Percentiles rank a stretch among this genome's conserved stretches.
Evolutionary conservation across 2,113 vertebrate species (phyloP).

Genomic region (Oceanodroma tethys): DNA sequence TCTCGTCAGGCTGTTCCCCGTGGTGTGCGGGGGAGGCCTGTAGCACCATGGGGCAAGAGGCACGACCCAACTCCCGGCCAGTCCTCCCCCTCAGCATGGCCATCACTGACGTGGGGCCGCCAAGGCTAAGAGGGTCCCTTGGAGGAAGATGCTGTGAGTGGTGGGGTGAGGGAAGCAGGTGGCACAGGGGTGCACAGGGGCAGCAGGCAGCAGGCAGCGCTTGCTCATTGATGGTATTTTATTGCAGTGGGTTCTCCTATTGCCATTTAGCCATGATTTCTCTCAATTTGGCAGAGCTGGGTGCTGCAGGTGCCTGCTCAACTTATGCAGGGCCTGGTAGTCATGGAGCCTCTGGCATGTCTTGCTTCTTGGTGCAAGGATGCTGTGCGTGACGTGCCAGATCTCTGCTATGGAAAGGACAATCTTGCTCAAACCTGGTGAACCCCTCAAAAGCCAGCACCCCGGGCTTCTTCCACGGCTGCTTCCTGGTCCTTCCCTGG

Average conservation of each 20-base stretch:
- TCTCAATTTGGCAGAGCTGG: neutral
- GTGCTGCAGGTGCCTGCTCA: neutral
- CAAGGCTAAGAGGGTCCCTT: neutral
- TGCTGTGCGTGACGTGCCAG: neutral
- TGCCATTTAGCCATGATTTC: neutral
- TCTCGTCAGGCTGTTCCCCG: neutral
- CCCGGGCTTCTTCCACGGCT: neutral
- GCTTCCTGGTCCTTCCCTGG: neutral
- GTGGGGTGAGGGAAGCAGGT: neutral
- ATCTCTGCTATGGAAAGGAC: neutral
- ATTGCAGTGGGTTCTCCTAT: neutral
- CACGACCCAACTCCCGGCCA: neutral
- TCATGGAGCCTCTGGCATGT: neutral
- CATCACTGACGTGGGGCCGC: fast-evolving
- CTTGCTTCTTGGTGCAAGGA: neutral
- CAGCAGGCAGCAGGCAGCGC: fast-evolving
- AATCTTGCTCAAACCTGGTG: neutral
- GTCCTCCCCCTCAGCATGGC: neutral
- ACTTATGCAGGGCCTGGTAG: neutral
- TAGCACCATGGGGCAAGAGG: neutral
- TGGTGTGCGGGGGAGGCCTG: fast-evolving
- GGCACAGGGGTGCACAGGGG: neutral
- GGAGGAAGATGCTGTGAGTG: neutral
- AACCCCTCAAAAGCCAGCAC: neutral
- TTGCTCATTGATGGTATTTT: neutral